phyloP scores from a whole-genome alignment of 2,888 invertebrate genomes.

The Dicyrtoma fusca region DNA sequence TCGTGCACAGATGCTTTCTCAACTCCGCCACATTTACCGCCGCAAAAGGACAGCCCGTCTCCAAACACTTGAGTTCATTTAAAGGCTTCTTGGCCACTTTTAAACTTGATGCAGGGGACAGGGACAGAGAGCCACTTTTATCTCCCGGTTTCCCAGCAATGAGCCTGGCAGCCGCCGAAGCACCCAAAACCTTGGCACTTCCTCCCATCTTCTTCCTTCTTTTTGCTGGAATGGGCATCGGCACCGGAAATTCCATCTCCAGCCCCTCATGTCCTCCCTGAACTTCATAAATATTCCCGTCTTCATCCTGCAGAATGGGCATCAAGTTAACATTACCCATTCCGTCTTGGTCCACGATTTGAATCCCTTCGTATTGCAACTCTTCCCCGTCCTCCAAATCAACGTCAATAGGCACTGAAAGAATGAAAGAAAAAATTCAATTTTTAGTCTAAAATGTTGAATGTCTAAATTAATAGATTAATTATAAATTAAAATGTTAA shows the following conservation, averaged over 20 bases:
- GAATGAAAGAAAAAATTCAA: no score
- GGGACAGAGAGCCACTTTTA: neutral
- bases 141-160: neutral
- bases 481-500: no score
- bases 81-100: conserved; percentile 13
- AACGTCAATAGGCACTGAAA: no score
- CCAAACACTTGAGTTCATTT: conserved; percentile 50
- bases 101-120: neutral
- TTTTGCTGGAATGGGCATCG: conserved; percentile 9
- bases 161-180: neutral
- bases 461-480: no score
- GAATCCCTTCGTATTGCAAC: neutral
- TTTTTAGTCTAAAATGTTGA: no score
- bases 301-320: conserved; percentile 35
- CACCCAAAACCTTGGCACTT: no score
- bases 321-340: no score
- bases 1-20: conserved; percentile 45
- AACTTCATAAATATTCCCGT: conserved; percentile 37
- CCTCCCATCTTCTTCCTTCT: conserved; percentile 6
- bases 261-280: conserved; percentile 4
- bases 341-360: conserved; percentile 21
- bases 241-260: neutral
- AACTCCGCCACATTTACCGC: conserved; percentile 49
- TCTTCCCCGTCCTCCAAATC: neutral
- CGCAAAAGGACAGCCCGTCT: conserved; percentile 42